phyloP scores from a whole-genome alignment of 2,888 invertebrate genomes.

The Stegophylla sp. region DNA sequence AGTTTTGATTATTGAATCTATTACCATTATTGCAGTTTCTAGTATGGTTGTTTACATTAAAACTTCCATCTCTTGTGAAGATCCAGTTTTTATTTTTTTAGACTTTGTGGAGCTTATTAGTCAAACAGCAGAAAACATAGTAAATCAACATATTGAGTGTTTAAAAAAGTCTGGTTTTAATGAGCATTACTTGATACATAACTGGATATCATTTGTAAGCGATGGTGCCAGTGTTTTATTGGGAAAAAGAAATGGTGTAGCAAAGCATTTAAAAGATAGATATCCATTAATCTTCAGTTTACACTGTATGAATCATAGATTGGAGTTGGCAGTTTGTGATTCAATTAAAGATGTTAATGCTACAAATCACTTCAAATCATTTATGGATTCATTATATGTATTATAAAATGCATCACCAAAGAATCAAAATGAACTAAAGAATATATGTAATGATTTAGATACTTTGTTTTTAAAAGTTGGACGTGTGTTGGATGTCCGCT shows the following conservation, averaged over 20 bases:
- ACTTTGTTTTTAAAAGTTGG: too few relatives aligned
- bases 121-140: background rate
- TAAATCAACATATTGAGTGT: background rate
- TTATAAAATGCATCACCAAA: too few relatives aligned
- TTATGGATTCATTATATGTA: too few relatives aligned
- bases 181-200: background rate
- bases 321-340: constrained; percentile 49
- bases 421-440: too few relatives aligned
- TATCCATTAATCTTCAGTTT: constrained; percentile 57
- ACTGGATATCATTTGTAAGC: constrained; percentile 2
- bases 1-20: background rate
- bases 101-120: background rate
- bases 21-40: background rate
- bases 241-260: background rate
- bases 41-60: background rate
- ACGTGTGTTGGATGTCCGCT: too few relatives aligned
- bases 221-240: background rate
- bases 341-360: too few relatives aligned
- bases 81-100: constrained; percentile 7
- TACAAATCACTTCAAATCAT: background rate
- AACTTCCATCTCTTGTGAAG: background rate
- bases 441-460: too few relatives aligned
- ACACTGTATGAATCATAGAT: constrained; percentile 60
- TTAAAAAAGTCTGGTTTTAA: background rate
- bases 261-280: constrained; percentile 13